phyloP scores from a whole-genome alignment of 2,113 vertebrate species.

The Stegostoma tigrinum region DNA sequence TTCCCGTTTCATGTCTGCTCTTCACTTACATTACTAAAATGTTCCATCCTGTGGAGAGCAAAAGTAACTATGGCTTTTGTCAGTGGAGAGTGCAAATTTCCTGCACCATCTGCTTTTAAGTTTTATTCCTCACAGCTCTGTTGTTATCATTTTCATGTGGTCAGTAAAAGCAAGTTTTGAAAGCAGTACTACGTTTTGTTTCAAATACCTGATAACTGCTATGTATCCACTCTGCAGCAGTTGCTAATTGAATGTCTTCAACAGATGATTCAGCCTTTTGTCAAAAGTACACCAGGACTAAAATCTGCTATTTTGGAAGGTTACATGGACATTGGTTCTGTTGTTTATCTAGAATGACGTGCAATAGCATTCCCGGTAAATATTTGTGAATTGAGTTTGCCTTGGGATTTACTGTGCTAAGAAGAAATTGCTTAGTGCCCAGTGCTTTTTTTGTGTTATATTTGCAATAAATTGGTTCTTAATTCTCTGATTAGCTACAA shows the following conservation, averaged over 20 bases:
- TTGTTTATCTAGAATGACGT: not conserved
- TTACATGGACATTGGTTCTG: not conserved
- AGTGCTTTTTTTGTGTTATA: not conserved
- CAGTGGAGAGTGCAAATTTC: not conserved
- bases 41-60: not conserved
- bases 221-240: not conserved
- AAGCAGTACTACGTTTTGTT: not conserved
- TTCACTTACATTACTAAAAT: not conserved
- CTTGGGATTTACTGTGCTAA: not conserved
- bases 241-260: not conserved
- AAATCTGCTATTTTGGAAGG: not conserved
- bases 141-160: not conserved
- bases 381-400: not conserved
- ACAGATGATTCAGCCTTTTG: not conserved
- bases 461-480: not conserved
- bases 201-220: not conserved
- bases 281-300: not conserved
- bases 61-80: not conserved
- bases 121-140: not conserved
- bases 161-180: slow-evolving; percentile 1
- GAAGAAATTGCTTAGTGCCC: not conserved
- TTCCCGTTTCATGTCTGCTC: not conserved
- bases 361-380: not conserved
- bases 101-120: not conserved
- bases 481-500: not conserved